A percentile compares a stretch with the other conserved stretches of the same genome.
Evolutionary conservation across 2,113 vertebrate genomes (phyloP).

Genomic region (Jaculus jaculus): DNA sequence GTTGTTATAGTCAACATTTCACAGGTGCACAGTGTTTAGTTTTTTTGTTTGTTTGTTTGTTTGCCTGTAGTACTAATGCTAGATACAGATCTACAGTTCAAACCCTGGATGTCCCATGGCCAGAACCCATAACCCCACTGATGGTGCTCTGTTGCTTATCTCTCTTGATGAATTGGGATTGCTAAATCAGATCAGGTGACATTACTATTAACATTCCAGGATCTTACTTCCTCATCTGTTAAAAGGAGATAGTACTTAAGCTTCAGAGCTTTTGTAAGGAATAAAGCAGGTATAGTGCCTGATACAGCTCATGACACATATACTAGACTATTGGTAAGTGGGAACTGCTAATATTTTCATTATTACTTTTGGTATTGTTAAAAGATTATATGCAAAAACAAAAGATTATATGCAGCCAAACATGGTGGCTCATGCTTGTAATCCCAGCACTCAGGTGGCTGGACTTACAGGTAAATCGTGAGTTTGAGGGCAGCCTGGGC

Average conservation of each 20-base stretch:
- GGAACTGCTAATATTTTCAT: background rate
- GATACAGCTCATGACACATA: background rate
- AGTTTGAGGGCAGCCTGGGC: background rate
- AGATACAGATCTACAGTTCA: background rate
- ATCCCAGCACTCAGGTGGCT: background rate
- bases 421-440: background rate
- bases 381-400: background rate
- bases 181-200: background rate
- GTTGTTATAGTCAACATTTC: background rate
- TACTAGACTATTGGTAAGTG: background rate
- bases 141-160: background rate
- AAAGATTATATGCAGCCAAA: background rate
- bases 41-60: no score
- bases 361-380: background rate
- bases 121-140: background rate
- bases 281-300: background rate
- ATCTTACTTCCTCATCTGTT: background rate
- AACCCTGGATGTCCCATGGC: background rate
- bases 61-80: background rate
- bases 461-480: background rate
- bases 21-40: background rate
- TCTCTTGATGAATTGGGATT: background rate
- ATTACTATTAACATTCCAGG: background rate
- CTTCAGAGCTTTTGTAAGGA: slow-evolving; percentile 17
- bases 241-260: slow-evolving; percentile 9